Evolutionary conservation across 2,888 invertebrate species (phyloP).

Genomic region (Cremastinae sp.): DNA sequence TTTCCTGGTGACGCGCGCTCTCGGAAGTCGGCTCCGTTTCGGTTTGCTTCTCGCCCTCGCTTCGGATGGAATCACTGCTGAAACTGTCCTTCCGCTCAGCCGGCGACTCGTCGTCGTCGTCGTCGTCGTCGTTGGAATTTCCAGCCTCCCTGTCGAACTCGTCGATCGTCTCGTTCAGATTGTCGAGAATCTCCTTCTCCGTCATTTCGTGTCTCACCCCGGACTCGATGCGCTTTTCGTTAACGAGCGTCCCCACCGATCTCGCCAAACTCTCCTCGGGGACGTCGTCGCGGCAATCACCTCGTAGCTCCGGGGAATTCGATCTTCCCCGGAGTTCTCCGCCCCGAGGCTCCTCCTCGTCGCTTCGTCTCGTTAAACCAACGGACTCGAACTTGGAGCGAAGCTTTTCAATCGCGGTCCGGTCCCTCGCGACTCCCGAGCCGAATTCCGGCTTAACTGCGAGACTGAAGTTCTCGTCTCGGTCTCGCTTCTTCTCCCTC

Average conservation of each 20-base stretch:
- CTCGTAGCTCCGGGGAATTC: no score
- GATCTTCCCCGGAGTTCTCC: no score
- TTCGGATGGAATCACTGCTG: slow-evolving; percentile 73
- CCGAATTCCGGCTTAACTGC: slow-evolving; percentile 67
- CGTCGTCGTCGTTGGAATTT: slow-evolving; percentile 36
- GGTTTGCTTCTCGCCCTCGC: slow-evolving; percentile 63
- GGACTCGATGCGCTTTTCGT: slow-evolving; percentile 41
- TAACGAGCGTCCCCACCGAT: slow-evolving; percentile 17
- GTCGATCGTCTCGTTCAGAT: slow-evolving; percentile 75
- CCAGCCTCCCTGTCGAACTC: slow-evolving; percentile 71
- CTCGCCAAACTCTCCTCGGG: not conserved
- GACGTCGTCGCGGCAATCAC: not conserved
- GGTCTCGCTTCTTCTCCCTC: slow-evolving; percentile 38
- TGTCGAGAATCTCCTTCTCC: slow-evolving; percentile 70
- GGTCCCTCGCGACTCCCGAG: slow-evolving; percentile 41
- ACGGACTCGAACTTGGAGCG: slow-evolving; percentile 54
- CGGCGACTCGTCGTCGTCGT: slow-evolving; percentile 49
- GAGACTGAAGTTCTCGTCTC: slow-evolving; percentile 73
- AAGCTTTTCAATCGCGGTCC: slow-evolving; percentile 56
- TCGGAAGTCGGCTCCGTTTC: slow-evolving; percentile 56
- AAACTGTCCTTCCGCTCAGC: slow-evolving; percentile 67
- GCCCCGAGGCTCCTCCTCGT: not conserved
- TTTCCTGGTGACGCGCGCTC: slow-evolving; percentile 66
- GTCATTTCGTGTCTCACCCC: slow-evolving; percentile 45
- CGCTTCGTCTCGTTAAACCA: slow-evolving; percentile 12